These are phyloP conservation scores for Esox lucius DNA, from an alignment of 2,797 vertebrate genomes.

Conservation along the genomic window DNA sequence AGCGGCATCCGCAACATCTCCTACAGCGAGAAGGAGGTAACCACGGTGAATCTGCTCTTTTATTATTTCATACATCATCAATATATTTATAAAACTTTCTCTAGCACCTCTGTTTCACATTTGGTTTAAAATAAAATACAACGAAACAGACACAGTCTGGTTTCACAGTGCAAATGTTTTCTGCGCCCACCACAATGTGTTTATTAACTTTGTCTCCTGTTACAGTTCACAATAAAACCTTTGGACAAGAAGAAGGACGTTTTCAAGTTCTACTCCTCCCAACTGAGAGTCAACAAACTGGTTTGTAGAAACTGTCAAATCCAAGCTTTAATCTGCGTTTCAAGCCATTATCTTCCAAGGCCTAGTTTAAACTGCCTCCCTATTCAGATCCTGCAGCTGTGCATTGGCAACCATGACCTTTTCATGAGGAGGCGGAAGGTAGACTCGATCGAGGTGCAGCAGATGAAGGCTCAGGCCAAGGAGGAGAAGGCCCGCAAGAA, in stretches of 20 bases:
- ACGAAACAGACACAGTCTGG: neutral
- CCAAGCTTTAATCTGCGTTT: neutral
- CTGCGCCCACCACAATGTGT: neutral
- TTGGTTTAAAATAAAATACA: neutral
- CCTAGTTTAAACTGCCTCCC: neutral
- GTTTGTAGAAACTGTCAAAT: slow-evolving; percentile 32
- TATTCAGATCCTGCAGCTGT: slow-evolving; percentile 85
- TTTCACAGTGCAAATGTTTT: neutral
- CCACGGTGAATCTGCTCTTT: slow-evolving; percentile 1
- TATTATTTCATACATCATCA: neutral
- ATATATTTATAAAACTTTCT: neutral
- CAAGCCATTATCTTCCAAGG: neutral
- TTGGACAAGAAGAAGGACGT: slow-evolving; percentile 92
- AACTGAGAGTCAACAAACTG: slow-evolving; percentile 90
- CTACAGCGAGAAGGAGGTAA: slow-evolving; percentile 91
- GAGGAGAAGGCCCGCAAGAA: slow-evolving; percentile 94
- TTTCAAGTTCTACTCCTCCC: slow-evolving; percentile 93
- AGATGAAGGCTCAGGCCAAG: slow-evolving; percentile 92
- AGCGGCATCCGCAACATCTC: slow-evolving; percentile 90
- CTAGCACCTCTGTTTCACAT: neutral
- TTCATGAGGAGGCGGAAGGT: slow-evolving; percentile 93
- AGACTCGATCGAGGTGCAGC: slow-evolving; percentile 91
- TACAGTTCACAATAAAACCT: slow-evolving; percentile 90
- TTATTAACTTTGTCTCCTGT: slow-evolving; percentile 25
- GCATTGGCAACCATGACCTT: slow-evolving; percentile 90